phyloP scores from a whole-genome alignment of 2,113 vertebrate genomes.

The Budorcas taxicolor region DNA sequence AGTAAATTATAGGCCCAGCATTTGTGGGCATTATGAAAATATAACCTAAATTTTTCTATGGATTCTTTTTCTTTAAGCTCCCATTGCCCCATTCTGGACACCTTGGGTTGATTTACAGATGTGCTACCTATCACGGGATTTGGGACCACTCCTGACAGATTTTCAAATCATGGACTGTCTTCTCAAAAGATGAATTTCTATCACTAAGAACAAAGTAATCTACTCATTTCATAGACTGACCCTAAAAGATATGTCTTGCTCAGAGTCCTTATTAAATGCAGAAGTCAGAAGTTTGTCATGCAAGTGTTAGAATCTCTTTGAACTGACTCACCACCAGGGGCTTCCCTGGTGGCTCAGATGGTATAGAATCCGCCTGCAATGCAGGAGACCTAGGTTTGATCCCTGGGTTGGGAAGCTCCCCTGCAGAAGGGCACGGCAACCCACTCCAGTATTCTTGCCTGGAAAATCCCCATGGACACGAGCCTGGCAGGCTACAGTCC shows the following conservation, averaged over 20 bases:
- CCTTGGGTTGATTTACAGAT: neutral
- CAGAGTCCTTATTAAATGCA: neutral
- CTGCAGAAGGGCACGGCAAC: neutral
- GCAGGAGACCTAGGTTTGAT: neutral
- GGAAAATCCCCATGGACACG: neutral
- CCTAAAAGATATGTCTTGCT: neutral
- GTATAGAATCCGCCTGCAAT: neutral
- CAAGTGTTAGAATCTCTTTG: neutral
- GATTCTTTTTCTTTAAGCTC: neutral
- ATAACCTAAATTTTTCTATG: neutral
- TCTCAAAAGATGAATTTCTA: neutral
- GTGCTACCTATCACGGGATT: neutral
- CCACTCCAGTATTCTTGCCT: neutral
- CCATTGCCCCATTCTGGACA: neutral
- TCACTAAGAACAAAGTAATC: neutral
- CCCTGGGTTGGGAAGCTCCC: neutral
- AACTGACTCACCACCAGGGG: neutral
- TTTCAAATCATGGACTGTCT: neutral
- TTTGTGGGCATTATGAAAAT: neutral
- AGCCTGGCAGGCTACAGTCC: neutral
- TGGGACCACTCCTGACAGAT: neutral
- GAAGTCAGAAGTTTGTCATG: neutral
- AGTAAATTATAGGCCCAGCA: neutral
- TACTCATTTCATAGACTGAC: neutral
- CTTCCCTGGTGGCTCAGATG: neutral